Evolutionary conservation across 2,797 vertebrate genomes (phyloP).

Genomic region (Luscinia megarhynchos): DNA sequence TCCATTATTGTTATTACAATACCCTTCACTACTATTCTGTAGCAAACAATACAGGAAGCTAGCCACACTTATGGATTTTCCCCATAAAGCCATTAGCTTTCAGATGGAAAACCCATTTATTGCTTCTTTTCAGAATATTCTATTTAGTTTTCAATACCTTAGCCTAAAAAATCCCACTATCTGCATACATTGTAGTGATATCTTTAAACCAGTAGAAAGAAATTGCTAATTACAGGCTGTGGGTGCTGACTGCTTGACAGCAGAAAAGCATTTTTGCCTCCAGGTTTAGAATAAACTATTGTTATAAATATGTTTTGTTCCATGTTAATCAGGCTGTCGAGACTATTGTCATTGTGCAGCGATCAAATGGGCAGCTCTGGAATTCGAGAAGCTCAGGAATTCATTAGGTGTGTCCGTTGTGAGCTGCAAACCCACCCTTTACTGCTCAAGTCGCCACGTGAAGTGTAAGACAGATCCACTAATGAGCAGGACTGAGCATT

Average conservation of each 20-base stretch:
- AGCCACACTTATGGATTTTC: background rate
- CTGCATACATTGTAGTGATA: background rate
- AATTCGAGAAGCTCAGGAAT: conserved; percentile 52
- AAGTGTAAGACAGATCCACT: background rate
- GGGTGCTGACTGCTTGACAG: conserved; percentile 43
- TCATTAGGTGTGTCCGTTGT: conserved; percentile 57
- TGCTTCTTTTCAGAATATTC: conserved; percentile 40
- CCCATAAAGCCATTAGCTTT: background rate
- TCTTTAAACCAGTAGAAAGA: conserved; percentile 10
- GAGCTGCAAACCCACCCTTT: conserved; percentile 28
- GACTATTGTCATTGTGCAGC: conserved; percentile 37
- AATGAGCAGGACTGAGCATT: conserved; percentile 48
- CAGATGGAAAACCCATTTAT: conserved; percentile 12
- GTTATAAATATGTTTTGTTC: conserved; percentile 57
- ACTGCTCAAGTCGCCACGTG: conserved; percentile 15
- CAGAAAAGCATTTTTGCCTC: conserved; percentile 26
- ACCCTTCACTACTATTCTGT: background rate
- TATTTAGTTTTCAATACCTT: conserved; percentile 54
- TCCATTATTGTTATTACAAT: background rate
- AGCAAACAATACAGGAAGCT: background rate
- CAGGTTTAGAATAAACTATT: conserved; percentile 23
- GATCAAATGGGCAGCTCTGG: conserved; percentile 44
- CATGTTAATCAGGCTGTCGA: conserved; percentile 14
- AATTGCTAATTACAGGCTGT: conserved; percentile 46
- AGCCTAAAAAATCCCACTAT: conserved; percentile 11